Conservation (phyloP, 1,140 invertebrate genomes). For the Bombus terrestris region DNA sequence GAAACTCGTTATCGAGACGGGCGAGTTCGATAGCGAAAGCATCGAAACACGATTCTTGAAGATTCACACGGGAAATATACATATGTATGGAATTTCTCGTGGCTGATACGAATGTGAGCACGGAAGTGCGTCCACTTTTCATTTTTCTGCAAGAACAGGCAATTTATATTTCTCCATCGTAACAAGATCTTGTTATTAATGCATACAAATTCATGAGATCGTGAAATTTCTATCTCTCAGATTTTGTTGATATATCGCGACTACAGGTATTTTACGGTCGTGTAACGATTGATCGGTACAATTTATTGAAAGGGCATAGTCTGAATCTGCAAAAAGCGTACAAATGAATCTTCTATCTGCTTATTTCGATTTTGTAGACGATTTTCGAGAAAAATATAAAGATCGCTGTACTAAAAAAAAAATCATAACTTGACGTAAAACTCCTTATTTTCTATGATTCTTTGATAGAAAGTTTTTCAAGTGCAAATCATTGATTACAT, state of each 20-base stretch:
- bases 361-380: no score
- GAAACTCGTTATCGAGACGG: conserved; percentile 26
- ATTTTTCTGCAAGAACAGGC: background rate
- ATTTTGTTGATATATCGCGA: no score
- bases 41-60: conserved; percentile 20
- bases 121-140: conserved; percentile 1
- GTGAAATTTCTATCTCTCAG: background rate
- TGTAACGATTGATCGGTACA: background rate
- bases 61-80: conserved; percentile 31
- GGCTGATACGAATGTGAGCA: conserved; percentile 7
- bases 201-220: background rate
- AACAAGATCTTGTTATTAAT: conserved; percentile 8
- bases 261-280: background rate
- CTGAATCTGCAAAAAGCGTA: no score
- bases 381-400: no score
- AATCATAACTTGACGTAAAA: no score
- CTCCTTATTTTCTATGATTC: no score
- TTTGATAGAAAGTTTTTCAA: no score
- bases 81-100: background rate
- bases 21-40: background rate
- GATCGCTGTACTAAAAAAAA: no score
- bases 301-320: no score
- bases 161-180: background rate
- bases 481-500: no score
- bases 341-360: no score